Conservation (phyloP, 2,888 invertebrate species). For the Phasia obesa region DNA sequence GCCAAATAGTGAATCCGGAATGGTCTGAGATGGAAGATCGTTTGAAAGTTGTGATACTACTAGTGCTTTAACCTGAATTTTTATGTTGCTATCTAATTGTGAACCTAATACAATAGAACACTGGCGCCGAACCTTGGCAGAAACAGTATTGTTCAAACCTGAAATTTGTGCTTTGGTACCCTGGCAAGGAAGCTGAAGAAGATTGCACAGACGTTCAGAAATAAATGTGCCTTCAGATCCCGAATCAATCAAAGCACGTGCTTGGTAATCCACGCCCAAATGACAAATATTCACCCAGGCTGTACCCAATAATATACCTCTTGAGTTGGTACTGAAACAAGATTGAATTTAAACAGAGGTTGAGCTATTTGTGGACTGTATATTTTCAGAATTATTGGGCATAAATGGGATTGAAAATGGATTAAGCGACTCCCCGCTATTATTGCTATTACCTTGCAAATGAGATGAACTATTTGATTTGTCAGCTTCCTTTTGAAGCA, state of each 20-base stretch:
- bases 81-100: too few relatives aligned
- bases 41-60: too few relatives aligned
- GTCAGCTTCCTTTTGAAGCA: slow-evolving; percentile 18
- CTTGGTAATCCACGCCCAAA: neutral
- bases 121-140: slow-evolving; percentile 1
- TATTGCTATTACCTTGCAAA: neutral
- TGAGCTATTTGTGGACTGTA: slow-evolving; percentile 26
- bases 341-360: slow-evolving; percentile 10
- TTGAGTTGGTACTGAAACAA: slow-evolving; percentile 4
- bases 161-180: neutral
- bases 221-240: slow-evolving; percentile 51
- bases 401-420: slow-evolving; percentile 10
- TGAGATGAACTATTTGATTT: neutral
- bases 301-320: slow-evolving; percentile 37
- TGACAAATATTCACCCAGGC: slow-evolving; percentile 22
- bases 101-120: neutral
- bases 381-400: neutral
- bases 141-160: slow-evolving; percentile 23
- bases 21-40: too few relatives aligned
- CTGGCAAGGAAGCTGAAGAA: neutral
- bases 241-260: slow-evolving; percentile 39
- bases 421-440: slow-evolving; percentile 3
- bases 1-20: too few relatives aligned
- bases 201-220: slow-evolving; percentile 20
- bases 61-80: too few relatives aligned